Percentiles rank a stretch among this genome's conserved stretches.
Evolutionary conservation across 2,113 vertebrate species (phyloP).

Genomic region (Neotoma lepida): DNA sequence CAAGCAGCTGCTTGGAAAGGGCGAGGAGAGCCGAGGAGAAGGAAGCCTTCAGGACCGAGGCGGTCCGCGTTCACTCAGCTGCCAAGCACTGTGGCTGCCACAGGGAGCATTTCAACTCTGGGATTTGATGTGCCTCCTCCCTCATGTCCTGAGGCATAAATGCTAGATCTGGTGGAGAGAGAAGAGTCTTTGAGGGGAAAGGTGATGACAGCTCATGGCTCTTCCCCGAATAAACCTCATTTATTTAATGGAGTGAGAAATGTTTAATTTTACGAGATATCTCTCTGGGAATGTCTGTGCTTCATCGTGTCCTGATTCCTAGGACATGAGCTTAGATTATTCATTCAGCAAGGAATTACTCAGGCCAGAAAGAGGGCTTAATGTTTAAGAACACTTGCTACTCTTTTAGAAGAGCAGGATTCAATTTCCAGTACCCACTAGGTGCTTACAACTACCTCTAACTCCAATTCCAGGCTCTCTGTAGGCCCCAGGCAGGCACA

Average conservation of each 20-base stretch:
- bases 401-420: neutral
- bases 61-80: neutral
- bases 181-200: neutral
- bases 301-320: neutral
- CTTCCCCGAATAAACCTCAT: conserved; percentile 83
- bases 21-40: neutral
- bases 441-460: neutral
- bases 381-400: neutral
- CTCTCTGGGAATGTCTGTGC: neutral
- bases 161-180: conserved; percentile 32
- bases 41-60: neutral
- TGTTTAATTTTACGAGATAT: conserved; percentile 40
- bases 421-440: neutral
- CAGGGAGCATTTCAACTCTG: neutral
- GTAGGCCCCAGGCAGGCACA: neutral
- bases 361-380: neutral
- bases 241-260: conserved; percentile 42
- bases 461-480: neutral
- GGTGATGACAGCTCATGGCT: neutral
- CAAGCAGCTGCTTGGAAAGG: neutral
- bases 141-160: neutral
- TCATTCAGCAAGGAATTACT: neutral
- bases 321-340: neutral
- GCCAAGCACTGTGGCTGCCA: fast-evolving
- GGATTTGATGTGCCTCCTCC: no score